phyloP scores from a whole-genome alignment of 2,888 invertebrate species.

The Odontocerum albicorne region DNA sequence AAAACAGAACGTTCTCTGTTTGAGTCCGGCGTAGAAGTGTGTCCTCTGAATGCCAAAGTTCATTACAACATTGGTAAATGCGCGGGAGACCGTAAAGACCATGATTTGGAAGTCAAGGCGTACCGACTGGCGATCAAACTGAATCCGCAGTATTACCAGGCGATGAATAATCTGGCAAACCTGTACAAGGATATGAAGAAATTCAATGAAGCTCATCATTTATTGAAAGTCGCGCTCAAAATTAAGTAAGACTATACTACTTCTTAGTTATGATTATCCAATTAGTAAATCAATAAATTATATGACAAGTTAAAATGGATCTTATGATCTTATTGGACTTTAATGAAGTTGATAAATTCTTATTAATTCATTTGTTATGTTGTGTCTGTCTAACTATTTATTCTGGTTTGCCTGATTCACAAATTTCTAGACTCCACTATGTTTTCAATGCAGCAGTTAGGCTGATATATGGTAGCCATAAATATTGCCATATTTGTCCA shows the following conservation, averaged over 20 bases:
- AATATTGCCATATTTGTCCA: no score
- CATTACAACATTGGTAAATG: constrained; percentile 92
- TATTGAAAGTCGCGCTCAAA: constrained; percentile 71
- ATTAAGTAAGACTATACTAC: constrained; percentile 76
- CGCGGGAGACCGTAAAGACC: constrained; percentile 73
- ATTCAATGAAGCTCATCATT: constrained; percentile 69
- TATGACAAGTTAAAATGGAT: no score
- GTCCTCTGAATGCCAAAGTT: constrained; percentile 93
- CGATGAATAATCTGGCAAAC: constrained; percentile 93
- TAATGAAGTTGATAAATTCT: no score
- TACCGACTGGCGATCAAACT: constrained; percentile 81
- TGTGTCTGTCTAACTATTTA: no score
- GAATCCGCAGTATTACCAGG: constrained; percentile 83
- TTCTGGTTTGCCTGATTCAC: no score
- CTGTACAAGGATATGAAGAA: constrained; percentile 72
- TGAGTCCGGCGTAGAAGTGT: constrained; percentile 78
- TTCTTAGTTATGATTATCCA: no score
- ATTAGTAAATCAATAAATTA: no score
- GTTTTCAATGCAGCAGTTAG: no score
- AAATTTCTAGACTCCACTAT: no score
- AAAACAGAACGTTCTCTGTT: constrained; percentile 77
- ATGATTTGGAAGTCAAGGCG: constrained; percentile 69
- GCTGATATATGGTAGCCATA: no score
- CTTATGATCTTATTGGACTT: no score
- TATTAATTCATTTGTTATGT: no score